phyloP scores from a whole-genome alignment of 2,888 invertebrate genomes.

The Tetrapedia diversipes region DNA sequence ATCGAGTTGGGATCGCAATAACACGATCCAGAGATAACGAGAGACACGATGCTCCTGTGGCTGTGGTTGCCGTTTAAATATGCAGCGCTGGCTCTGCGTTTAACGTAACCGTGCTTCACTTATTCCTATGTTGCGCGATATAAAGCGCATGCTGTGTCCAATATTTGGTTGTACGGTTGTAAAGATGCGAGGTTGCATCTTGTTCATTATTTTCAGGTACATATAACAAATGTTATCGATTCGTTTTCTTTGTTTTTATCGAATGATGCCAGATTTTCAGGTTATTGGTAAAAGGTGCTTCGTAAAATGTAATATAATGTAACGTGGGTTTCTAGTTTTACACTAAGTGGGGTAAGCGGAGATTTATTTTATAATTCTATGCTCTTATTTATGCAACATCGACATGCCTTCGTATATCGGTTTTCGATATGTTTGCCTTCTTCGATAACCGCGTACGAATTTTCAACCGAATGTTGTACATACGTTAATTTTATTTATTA shows the following conservation, averaged over 20 bases:
- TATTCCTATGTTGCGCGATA: background rate
- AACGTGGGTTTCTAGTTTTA: constrained; percentile 11
- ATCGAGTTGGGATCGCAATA: background rate
- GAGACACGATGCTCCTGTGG: background rate
- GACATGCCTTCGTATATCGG: background rate
- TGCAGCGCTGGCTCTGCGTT: background rate
- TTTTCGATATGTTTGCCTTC: constrained; percentile 10
- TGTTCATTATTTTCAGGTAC: background rate
- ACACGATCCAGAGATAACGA: background rate
- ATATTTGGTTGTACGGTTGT: background rate
- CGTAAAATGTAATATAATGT: background rate
- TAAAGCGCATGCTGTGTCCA: too few species aligned
- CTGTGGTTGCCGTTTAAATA: background rate
- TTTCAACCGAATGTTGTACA: constrained; percentile 61
- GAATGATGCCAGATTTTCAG: background rate
- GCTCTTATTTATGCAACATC: background rate
- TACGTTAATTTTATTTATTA: constrained; percentile 74
- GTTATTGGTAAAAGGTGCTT: constrained; percentile 29
- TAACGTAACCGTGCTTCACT: background rate
- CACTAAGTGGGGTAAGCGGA: constrained; percentile 23
- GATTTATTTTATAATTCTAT: constrained; percentile 16
- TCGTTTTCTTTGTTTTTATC: background rate
- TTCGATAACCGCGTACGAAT: constrained; percentile 9
- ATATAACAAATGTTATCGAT: background rate
- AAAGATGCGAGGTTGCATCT: too few species aligned